Evolutionary conservation across 2,888 invertebrate species (phyloP).

Genomic region (Galerucella nymphaeae): DNA sequence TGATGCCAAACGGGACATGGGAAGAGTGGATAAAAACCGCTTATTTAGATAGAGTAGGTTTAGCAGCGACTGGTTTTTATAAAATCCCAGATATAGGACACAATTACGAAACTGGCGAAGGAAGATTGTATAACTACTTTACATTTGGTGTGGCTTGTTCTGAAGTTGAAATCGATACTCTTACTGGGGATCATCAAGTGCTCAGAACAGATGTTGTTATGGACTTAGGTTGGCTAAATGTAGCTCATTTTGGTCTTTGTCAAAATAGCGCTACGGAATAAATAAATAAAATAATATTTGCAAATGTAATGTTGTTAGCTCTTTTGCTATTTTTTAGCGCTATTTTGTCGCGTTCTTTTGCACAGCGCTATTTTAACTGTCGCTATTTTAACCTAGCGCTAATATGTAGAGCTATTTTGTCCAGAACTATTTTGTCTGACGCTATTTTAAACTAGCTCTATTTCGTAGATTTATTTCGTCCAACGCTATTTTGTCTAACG

Average conservation of each 20-base stretch:
- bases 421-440: too few relatives aligned
- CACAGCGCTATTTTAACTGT: too few relatives aligned
- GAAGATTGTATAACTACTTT: conserved; percentile 84
- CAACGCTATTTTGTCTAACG: too few relatives aligned
- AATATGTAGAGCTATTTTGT: too few relatives aligned
- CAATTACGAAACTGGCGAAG: conserved; percentile 76
- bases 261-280: too few relatives aligned
- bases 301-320: too few relatives aligned
- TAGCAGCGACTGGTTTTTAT: conserved; percentile 88
- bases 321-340: too few relatives aligned
- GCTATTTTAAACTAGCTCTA: too few relatives aligned
- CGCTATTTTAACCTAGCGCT: too few relatives aligned
- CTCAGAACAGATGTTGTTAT: conserved; percentile 93
- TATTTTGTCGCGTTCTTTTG: too few relatives aligned
- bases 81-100: conserved; percentile 81
- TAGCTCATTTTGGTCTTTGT: not conserved
- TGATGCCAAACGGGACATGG: conserved; percentile 84
- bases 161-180: conserved; percentile 92
- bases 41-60: conserved; percentile 79
- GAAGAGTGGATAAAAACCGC: conserved; percentile 84
- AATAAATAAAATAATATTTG: too few relatives aligned
- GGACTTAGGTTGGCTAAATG: conserved; percentile 76
- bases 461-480: too few relatives aligned
- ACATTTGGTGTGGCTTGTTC: conserved; percentile 88
- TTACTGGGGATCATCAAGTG: conserved; percentile 93